phyloP scores from a whole-genome alignment of 2,797 vertebrate genomes.

The Phataginus tetradactyla region DNA sequence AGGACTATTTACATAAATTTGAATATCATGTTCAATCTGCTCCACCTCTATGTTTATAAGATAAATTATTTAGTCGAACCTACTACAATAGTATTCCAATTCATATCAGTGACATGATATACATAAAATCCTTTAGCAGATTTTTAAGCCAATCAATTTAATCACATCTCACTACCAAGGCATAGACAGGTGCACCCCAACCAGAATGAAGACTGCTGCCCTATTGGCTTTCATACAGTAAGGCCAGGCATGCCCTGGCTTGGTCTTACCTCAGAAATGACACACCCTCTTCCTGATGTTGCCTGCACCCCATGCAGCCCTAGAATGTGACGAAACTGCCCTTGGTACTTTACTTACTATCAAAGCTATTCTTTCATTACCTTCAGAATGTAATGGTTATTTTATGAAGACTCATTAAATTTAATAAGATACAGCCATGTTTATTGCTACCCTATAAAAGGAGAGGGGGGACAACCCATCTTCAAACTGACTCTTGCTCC shows the following conservation, averaged over 20 bases:
- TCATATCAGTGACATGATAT: constrained; percentile 63
- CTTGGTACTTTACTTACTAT: constrained; percentile 86
- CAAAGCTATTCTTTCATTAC: constrained; percentile 87
- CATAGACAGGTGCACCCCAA: background rate
- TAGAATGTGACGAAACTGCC: constrained; percentile 57
- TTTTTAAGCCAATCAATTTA: constrained; percentile 73
- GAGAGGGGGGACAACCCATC: constrained; percentile 21
- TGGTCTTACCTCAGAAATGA: background rate
- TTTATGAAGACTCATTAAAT: constrained; percentile 89
- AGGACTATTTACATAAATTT: constrained; percentile 80
- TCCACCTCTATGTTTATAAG: constrained; percentile 71
- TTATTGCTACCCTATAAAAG: constrained; percentile 87
- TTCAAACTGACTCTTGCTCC: constrained; percentile 80
- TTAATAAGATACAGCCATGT: constrained; percentile 87
- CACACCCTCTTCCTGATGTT: background rate
- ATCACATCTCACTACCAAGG: constrained; percentile 63
- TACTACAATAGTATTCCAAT: constrained; percentile 69
- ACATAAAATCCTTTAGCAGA: constrained; percentile 57
- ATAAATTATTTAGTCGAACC: constrained; percentile 78
- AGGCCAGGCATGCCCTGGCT: background rate
- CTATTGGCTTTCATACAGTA: background rate
- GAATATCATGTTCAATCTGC: constrained; percentile 77
- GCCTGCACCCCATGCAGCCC: background rate
- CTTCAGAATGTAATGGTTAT: constrained; percentile 86
- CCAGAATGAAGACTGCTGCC: background rate